These are phyloP conservation scores for Reticulitermes speratus DNA, from an alignment of 1,140 invertebrate genomes.

Conservation along the genomic window DNA sequence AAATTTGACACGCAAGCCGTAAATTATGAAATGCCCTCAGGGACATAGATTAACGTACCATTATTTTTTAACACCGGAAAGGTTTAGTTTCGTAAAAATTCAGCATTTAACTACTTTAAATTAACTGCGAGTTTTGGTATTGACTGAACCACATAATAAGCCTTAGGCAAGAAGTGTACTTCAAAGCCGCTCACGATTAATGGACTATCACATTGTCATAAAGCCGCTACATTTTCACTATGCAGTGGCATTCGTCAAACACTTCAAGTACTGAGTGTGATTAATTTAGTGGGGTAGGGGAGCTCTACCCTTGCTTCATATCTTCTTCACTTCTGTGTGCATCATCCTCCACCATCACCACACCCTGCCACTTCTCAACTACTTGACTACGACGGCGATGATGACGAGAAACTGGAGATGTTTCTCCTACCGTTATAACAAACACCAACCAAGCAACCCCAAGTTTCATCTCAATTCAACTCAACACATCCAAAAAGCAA, in stretches of 20 bases:
- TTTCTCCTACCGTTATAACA: background rate
- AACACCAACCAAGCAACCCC: constrained; percentile 3
- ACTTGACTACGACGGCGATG: background rate
- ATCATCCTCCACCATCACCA: background rate
- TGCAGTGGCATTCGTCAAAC: background rate
- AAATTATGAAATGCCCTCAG: too few species aligned
- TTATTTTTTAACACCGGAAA: too few species aligned
- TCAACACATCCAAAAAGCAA: constrained; percentile 18
- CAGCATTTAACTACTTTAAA: too few species aligned
- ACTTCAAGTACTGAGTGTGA: constrained; percentile 12
- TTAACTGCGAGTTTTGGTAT: too few species aligned
- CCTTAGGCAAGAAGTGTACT: too few species aligned
- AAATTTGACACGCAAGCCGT: too few species aligned
- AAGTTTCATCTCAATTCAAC: constrained; percentile 15
- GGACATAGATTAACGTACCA: too few species aligned
- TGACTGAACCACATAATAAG: too few species aligned
- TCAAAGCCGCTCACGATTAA: background rate
- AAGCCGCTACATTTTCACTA: background rate
- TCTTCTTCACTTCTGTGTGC: background rate
- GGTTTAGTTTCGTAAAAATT: too few species aligned
- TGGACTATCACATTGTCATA: background rate
- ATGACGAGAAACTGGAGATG: constrained; percentile 2
- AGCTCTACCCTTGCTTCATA: background rate
- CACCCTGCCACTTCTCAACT: background rate
- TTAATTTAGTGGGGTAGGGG: background rate